Conservation (phyloP, 2,797 vertebrate species). For the Sebastes taczanowskii region DNA sequence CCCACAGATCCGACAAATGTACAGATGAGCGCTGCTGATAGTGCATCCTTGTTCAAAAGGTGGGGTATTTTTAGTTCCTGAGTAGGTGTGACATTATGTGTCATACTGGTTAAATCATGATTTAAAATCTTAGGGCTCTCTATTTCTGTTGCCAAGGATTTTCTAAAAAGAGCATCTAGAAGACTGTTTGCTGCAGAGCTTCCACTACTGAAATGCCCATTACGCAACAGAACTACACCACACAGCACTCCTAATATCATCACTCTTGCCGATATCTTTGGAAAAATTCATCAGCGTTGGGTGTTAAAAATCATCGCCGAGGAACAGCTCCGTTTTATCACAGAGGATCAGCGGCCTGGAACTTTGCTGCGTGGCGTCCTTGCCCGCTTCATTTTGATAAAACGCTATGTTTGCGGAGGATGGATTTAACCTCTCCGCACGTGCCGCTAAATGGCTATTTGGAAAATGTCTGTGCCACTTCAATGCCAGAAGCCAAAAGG, state of each 20-base stretch:
- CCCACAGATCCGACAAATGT: constrained; percentile 10
- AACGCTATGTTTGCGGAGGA: constrained; percentile 60
- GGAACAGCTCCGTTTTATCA: constrained; percentile 28
- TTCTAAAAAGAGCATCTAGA: not conserved
- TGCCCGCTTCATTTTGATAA: constrained; percentile 62
- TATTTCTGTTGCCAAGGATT: not conserved
- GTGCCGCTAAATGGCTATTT: constrained; percentile 65
- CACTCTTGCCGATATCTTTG: constrained; percentile 9
- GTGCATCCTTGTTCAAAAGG: constrained; percentile 17
- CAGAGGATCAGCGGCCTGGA: constrained; percentile 33
- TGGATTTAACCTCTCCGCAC: constrained; percentile 56
- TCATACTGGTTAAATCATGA: constrained; percentile 15
- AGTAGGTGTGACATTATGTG: constrained; percentile 29
- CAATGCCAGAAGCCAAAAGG: constrained; percentile 76
- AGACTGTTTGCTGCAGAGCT: not conserved
- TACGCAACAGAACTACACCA: not conserved
- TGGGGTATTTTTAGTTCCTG: constrained; percentile 34
- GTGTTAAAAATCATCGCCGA: constrained; percentile 26
- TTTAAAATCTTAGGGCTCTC: not conserved
- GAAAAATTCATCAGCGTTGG: constrained; percentile 23
- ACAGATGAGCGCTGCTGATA: constrained; percentile 38
- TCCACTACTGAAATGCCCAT: not conserved
- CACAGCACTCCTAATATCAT: not conserved
- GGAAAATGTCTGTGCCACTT: constrained; percentile 68
- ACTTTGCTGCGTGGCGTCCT: constrained; percentile 40